Percentiles rank a stretch among this genome's conserved stretches.
Evolutionary conservation across 2,888 invertebrate species (phyloP).

Genomic region (Molanna angustata): DNA sequence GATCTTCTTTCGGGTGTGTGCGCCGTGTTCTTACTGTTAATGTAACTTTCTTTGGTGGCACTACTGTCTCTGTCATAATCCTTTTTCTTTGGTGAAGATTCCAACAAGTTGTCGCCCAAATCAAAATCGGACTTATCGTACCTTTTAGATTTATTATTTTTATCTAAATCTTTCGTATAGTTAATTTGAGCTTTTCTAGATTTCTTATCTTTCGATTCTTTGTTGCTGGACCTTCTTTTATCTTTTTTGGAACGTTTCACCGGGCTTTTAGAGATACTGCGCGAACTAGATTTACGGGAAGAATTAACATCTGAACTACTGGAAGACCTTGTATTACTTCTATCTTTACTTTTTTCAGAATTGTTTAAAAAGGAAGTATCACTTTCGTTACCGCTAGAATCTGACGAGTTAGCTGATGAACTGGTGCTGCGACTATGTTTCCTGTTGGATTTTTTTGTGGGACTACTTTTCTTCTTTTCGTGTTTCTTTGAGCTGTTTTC

Average conservation of each 20-base stretch:
- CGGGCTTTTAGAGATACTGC: slow-evolving; percentile 20
- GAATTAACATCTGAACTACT: slow-evolving; percentile 32
- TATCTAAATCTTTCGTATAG: slow-evolving; percentile 28
- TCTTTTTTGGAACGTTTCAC: slow-evolving; percentile 30
- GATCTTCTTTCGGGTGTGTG: slow-evolving; percentile 25
- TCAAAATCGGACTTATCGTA: slow-evolving; percentile 24
- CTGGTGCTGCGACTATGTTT: slow-evolving; percentile 18
- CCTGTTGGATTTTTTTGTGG: slow-evolving; percentile 8
- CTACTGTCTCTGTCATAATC: slow-evolving; percentile 25
- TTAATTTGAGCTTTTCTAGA: slow-evolving; percentile 31
- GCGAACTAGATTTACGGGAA: slow-evolving; percentile 31
- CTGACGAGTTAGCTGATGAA: slow-evolving; percentile 24
- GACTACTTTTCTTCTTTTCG: too few species aligned
- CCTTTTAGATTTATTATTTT: slow-evolving; percentile 26
- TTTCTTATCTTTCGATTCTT: slow-evolving; percentile 32
- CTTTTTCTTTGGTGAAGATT: slow-evolving; percentile 21
- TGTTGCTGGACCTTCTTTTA: slow-evolving; percentile 32
- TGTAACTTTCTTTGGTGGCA: slow-evolving; percentile 23
- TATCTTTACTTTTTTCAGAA: slow-evolving; percentile 13
- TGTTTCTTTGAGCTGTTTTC: too few species aligned
- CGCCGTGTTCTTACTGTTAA: slow-evolving; percentile 25
- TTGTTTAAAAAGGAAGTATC: slow-evolving; percentile 20
- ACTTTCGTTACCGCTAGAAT: slow-evolving; percentile 30
- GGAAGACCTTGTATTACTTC: slow-evolving; percentile 17
- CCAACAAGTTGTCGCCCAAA: slow-evolving; percentile 14